Percentiles rank a stretch among this genome's conserved stretches.
phyloP scores from a whole-genome alignment of 1,140 invertebrate species.

The Microplitis mediator region DNA sequence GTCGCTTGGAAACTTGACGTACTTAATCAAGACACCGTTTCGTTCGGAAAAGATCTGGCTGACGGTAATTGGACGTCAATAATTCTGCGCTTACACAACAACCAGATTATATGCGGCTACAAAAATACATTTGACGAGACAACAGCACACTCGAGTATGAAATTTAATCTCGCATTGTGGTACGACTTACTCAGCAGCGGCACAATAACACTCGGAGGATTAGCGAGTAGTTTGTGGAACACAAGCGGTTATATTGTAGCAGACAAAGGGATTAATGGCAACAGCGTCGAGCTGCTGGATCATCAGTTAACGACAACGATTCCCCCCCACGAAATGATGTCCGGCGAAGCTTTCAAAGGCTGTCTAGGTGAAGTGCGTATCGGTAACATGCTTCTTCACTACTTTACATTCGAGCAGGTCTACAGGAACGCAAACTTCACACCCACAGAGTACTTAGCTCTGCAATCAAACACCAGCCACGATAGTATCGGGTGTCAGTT shows the following conservation, averaged over 20 bases:
- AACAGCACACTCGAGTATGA: constrained; percentile 38
- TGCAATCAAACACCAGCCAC: constrained; percentile 48
- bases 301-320: constrained; percentile 46
- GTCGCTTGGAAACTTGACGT: constrained; percentile 70
- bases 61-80: constrained; percentile 75
- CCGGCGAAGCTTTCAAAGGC: constrained; percentile 74
- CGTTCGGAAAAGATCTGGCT: constrained; percentile 68
- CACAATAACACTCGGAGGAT: constrained; percentile 55
- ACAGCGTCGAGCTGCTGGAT: constrained; percentile 49
- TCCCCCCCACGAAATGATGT: constrained; percentile 49
- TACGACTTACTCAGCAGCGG: constrained; percentile 64
- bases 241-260: constrained; percentile 48
- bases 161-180: constrained; percentile 67
- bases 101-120: constrained; percentile 61
- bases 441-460: constrained; percentile 63
- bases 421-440: constrained; percentile 68
- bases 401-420: constrained; percentile 77
- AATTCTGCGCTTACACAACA: constrained; percentile 63
- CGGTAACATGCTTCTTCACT: constrained; percentile 84
- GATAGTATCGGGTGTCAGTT: constrained; percentile 75
- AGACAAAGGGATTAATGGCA: constrained; percentile 43
- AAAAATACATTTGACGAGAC: constrained; percentile 46
- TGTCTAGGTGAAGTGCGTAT: constrained; percentile 91
- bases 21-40: constrained; percentile 56
- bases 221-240: constrained; percentile 42